Conservation (phyloP, 2,113 vertebrate genomes). For the Amblyornis subalaris region DNA sequence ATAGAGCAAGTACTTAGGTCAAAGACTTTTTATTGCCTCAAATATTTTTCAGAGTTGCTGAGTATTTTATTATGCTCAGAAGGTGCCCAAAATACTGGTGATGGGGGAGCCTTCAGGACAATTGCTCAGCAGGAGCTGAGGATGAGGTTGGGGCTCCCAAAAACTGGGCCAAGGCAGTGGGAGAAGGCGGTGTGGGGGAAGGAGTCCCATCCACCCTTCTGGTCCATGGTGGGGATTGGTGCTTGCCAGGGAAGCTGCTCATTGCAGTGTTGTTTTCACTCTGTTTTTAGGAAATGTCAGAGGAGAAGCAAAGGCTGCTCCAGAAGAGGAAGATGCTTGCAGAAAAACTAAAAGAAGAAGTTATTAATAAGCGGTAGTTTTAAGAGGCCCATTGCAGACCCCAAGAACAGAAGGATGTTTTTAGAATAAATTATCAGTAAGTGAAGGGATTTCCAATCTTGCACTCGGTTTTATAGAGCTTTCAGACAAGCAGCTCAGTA, state of each 20-base stretch:
- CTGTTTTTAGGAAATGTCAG: constrained; percentile 74
- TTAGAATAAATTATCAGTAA: constrained; percentile 55
- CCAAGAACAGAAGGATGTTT: not conserved
- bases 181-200: not conserved
- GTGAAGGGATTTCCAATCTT: not conserved
- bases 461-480: not conserved
- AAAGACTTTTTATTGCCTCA: not conserved
- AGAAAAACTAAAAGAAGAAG: constrained; percentile 96
- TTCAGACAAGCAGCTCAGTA: not conserved
- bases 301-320: constrained; percentile 86
- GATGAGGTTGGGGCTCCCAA: not conserved
- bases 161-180: rapidly evolving
- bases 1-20: too few species aligned
- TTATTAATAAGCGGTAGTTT: constrained; percentile 86
- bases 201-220: not conserved
- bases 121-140: not conserved
- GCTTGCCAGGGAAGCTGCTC: not conserved
- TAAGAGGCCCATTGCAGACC: not conserved
- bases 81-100: not conserved
- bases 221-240: not conserved
- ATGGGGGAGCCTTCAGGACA: not conserved
- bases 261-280: not conserved
- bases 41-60: not conserved
- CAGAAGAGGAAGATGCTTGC: constrained; percentile 93
- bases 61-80: not conserved